Percentiles rank a stretch among this genome's conserved stretches.
Evolutionary conservation across 2,888 invertebrate species (phyloP).

Genomic region (Sturmia bella): DNA sequence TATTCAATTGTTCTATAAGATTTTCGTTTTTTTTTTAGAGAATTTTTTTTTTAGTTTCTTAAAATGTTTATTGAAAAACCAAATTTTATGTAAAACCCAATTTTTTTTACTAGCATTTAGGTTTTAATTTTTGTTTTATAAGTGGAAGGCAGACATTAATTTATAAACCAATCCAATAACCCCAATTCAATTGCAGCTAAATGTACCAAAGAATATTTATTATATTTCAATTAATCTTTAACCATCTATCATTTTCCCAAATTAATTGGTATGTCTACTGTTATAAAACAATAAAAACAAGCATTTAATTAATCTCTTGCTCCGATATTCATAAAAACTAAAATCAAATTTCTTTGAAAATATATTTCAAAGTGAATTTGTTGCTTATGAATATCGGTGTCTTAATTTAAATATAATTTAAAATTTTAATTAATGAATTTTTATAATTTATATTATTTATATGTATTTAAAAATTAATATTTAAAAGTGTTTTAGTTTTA

Average conservation of each 20-base stretch:
- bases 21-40: conserved; percentile 53
- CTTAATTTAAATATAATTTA: conserved; percentile 53
- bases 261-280: conserved; percentile 62
- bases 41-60: conserved; percentile 61
- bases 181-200: conserved; percentile 74
- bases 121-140: conserved; percentile 21
- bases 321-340: too few species aligned
- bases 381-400: too few species aligned
- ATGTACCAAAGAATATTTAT: conserved; percentile 77
- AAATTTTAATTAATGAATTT: conserved; percentile 32
- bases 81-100: neutral
- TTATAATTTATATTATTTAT: conserved; percentile 32
- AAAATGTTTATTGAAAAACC: conserved; percentile 38
- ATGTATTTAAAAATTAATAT: conserved; percentile 22
- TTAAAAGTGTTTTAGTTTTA: conserved; percentile 27
- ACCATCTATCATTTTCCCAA: conserved; percentile 23
- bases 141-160: conserved; percentile 54
- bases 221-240: conserved; percentile 49
- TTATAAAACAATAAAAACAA: conserved; percentile 44
- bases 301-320: conserved; percentile 26
- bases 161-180: conserved; percentile 34
- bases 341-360: too few species aligned
- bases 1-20: conserved; percentile 44
- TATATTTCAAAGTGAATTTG: too few species aligned
- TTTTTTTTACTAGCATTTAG: conserved; percentile 38